Evolutionary conservation across 1,140 invertebrate genomes (phyloP).

Genomic region (Bemisia tabaci): DNA sequence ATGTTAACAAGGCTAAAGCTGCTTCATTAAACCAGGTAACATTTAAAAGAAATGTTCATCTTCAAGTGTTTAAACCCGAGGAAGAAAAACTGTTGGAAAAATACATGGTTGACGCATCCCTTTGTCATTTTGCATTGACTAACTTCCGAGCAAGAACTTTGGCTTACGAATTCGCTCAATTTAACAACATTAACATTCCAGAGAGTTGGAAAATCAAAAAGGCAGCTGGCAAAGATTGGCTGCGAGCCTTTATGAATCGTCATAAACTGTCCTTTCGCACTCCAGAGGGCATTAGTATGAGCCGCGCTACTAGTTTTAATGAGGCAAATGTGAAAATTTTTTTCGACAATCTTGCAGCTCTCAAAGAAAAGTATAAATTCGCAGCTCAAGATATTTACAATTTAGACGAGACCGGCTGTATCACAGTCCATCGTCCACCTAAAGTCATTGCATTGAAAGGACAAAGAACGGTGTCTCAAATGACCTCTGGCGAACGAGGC

Average conservation of each 20-base stretch:
- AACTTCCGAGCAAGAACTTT: not conserved
- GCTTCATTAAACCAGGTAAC: not conserved
- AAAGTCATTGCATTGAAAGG: slow-evolving; percentile 27
- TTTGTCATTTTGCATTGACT: not conserved
- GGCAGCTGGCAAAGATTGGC: slow-evolving; percentile 24
- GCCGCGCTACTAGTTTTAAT: slow-evolving; percentile 32
- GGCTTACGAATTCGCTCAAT: not conserved
- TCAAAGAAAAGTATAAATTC: slow-evolving; percentile 14
- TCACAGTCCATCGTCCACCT: slow-evolving; percentile 25
- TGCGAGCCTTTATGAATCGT: slow-evolving; percentile 28
- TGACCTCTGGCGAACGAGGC: slow-evolving; percentile 27
- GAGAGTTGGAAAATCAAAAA: not conserved
- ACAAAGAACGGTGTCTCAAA: slow-evolving; percentile 24
- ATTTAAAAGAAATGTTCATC: not conserved
- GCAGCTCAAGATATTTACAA: slow-evolving; percentile 25
- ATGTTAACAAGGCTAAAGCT: not conserved
- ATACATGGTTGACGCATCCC: not conserved
- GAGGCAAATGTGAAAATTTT: slow-evolving; percentile 26
- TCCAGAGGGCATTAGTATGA: slow-evolving; percentile 30
- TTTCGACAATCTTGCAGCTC: slow-evolving; percentile 24
- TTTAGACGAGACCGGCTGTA: slow-evolving; percentile 29
- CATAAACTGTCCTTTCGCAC: slow-evolving; percentile 29
- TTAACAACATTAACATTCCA: not conserved
- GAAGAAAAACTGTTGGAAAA: not conserved
- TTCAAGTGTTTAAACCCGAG: not conserved